Evolutionary conservation across 2,797 vertebrate species (phyloP).

Genomic region (Acestrorhynchus altus): DNA sequence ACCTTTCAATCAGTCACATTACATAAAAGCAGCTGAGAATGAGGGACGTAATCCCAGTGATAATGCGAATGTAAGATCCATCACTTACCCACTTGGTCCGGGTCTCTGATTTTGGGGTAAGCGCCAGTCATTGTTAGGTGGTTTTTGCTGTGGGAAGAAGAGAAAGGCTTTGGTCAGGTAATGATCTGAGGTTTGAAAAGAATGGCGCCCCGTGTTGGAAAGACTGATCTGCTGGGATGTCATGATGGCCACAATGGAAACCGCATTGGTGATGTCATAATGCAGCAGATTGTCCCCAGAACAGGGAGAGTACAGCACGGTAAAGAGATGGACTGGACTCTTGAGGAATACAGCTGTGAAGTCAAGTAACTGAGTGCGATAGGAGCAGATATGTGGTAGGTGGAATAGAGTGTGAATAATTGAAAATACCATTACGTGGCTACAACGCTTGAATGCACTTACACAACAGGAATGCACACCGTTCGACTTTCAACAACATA

Average conservation of each 20-base stretch:
- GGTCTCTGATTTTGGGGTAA: constrained; percentile 89
- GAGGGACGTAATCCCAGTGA: constrained; percentile 6
- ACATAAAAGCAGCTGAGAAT: background rate
- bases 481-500: background rate
- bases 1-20: constrained; percentile 3
- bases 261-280: background rate
- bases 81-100: constrained; percentile 87
- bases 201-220: background rate
- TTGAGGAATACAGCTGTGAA: constrained; percentile 17
- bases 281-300: background rate
- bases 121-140: constrained; percentile 88
- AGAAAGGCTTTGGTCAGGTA: constrained; percentile 14
- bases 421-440: constrained; percentile 49
- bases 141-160: constrained; percentile 77
- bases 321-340: background rate
- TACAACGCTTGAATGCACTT: constrained; percentile 28
- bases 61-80: constrained; percentile 2
- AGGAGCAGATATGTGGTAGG: background rate
- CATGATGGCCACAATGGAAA: background rate
- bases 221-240: background rate
- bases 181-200: background rate
- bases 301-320: background rate
- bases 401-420: constrained; percentile 50
- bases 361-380: background rate
- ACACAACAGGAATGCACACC: constrained; percentile 28